These are phyloP conservation scores for Drosophila pruinosa DNA, from an alignment of 1,140 invertebrate species.

Conservation along the genomic window DNA sequence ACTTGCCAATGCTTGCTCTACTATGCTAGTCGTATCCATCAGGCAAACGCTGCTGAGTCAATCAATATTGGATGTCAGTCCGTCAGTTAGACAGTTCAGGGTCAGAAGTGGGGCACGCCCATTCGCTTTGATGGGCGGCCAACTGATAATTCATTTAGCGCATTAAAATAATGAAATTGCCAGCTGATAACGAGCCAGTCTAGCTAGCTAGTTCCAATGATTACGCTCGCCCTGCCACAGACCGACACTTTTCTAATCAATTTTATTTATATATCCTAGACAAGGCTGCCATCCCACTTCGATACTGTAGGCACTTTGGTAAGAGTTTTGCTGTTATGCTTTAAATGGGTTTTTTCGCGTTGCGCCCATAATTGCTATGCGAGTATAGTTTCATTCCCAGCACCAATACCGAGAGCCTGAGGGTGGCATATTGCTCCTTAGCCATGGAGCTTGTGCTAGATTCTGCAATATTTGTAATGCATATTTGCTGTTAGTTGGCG, in stretches of 20 bases:
- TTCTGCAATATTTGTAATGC: slow-evolving; percentile 70
- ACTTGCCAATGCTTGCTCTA: not conserved
- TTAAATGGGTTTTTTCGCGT: slow-evolving; percentile 48
- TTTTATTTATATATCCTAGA: slow-evolving; percentile 63
- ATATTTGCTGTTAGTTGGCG: slow-evolving; percentile 62
- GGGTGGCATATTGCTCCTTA: not conserved
- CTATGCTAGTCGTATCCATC: not conserved
- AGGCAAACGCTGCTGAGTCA: slow-evolving; percentile 10
- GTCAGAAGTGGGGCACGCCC: slow-evolving; percentile 28
- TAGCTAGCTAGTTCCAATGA: slow-evolving; percentile 13
- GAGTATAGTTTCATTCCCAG: slow-evolving; percentile 36
- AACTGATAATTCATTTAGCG: slow-evolving; percentile 51
- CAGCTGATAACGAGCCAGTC: slow-evolving; percentile 61
- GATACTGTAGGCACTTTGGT: slow-evolving; percentile 17
- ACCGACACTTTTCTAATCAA: slow-evolving; percentile 59
- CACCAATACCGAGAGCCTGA: too few relatives aligned
- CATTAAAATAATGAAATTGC: slow-evolving; percentile 77
- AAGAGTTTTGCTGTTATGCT: slow-evolving; percentile 24
- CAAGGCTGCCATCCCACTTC: not conserved
- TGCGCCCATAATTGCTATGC: slow-evolving; percentile 56
- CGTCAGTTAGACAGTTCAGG: not conserved
- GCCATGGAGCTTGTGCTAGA: not conserved
- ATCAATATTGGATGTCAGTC: slow-evolving; percentile 21
- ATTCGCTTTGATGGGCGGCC: slow-evolving; percentile 56
- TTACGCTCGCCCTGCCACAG: slow-evolving; percentile 19